Base-by-base conservation (phyloP, 1,140 invertebrate species). In the Leptestheria dahalacensis region DNA sequence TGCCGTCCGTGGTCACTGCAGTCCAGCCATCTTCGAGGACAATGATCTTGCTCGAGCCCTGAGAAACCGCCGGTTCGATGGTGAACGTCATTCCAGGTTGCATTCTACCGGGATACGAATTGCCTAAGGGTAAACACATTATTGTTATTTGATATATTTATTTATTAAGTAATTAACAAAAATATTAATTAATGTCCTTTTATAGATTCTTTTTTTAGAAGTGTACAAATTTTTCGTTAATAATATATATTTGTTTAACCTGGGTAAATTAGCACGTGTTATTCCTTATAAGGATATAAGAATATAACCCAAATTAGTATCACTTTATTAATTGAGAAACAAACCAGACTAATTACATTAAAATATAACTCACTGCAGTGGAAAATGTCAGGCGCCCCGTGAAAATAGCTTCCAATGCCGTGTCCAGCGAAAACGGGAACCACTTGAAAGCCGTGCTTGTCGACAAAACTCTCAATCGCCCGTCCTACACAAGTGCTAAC, bases 321-420 rank as follows among this genome's bases (percentile, higher is more conserved):
- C 21, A 12, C 52, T 57, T 46, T 52, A 41, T 9, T 41, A 41
- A 41, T 41, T 9, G 15, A 41, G 33, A 41, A 9, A 41, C 6
- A 9, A 41, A 9, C 15, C 6, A 9, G 33, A 41, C 21, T 33
- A 62, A 28, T 28, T 57, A 49, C 6, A 15, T 12, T n/a, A 15
- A 24, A 15, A 59, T 47, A 61, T 21, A 61, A n/a, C n/a, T n/a
- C 62, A 70, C 71, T 65, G 52, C 67, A 70, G 69, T 94, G 90
- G 68, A 79, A 82, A 64, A 97, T 89, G 66, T 92, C 85, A 21
- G 93, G 93, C 2, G 84, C 82, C 3, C 88, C 90, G 74, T 97
- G 93, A 69, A 97, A 95, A 69, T 90, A 91, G 62, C 72, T 72
- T 0, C 92, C 91, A 67, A 97, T 94, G 0, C 93, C 93, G 77